These are phyloP conservation scores for Cantharis rufa DNA, from an alignment of 2,888 invertebrate genomes.

Conservation along the genomic window DNA sequence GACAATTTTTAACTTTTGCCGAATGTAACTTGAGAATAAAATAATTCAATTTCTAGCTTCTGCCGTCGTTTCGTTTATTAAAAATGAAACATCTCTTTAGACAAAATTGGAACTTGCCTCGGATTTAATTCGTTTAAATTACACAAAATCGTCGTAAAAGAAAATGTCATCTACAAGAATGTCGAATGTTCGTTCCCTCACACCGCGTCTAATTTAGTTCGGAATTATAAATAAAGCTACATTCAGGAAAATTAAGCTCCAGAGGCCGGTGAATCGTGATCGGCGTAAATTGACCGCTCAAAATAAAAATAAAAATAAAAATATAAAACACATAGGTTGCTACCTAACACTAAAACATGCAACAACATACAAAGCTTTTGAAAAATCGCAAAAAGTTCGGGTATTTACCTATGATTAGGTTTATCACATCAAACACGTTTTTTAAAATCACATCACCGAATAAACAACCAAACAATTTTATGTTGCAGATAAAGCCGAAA, in stretches of 20 bases:
- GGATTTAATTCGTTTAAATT: background rate
- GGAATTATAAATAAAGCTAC: background rate
- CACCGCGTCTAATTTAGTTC: background rate
- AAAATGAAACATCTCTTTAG: background rate
- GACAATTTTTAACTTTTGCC: background rate
- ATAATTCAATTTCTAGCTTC: background rate
- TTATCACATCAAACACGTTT: conserved; percentile 15
- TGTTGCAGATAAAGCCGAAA: background rate
- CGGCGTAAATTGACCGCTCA: background rate
- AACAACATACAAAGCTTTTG: background rate
- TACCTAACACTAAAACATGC: background rate
- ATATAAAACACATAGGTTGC: background rate
- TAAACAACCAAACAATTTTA: conserved; percentile 7
- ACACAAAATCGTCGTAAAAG: background rate
- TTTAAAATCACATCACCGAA: conserved; percentile 7
- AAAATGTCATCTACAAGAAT: background rate
- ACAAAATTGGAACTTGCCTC: background rate
- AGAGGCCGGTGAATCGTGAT: background rate
- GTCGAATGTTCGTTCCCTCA: background rate
- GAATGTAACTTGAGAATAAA: background rate
- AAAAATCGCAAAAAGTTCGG: background rate
- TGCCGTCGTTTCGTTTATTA: background rate
- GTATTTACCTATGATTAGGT: background rate
- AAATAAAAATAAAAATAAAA: background rate
- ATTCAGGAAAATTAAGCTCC: background rate